Evolutionary conservation across 2,888 invertebrate species (phyloP).

Genomic region (Phania funesta): DNA sequence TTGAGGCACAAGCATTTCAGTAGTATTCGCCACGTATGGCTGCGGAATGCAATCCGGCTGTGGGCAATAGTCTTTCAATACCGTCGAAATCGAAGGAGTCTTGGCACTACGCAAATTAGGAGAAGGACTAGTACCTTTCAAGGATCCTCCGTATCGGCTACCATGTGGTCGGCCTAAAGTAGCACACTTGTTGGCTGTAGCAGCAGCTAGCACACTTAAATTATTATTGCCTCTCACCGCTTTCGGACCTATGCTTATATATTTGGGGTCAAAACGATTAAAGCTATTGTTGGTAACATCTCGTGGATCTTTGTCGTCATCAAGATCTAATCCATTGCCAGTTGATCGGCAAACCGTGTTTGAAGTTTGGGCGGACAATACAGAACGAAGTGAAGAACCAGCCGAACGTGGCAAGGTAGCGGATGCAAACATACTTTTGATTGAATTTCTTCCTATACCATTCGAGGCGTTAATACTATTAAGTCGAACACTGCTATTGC

Average conservation of each 20-base stretch:
- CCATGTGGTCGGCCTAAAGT: slow-evolving; percentile 78
- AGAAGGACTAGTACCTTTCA: slow-evolving; percentile 78
- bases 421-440: slow-evolving; percentile 78
- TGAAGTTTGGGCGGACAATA: slow-evolving; percentile 76
- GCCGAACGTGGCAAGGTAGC: slow-evolving; percentile 79
- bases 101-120: slow-evolving; percentile 80
- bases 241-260: slow-evolving; percentile 80
- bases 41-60: slow-evolving; percentile 79
- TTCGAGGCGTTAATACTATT: slow-evolving; percentile 71
- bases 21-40: slow-evolving; percentile 69
- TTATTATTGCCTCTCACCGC: slow-evolving; percentile 78
- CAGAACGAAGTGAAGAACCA: slow-evolving; percentile 78
- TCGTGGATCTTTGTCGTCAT: slow-evolving; percentile 79
- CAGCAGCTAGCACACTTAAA: slow-evolving; percentile 76
- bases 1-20: slow-evolving; percentile 69
- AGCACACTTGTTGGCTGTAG: slow-evolving; percentile 79
- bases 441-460: slow-evolving; percentile 70
- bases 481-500: slow-evolving; percentile 78
- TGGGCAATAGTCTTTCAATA: slow-evolving; percentile 80
- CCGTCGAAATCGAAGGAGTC: slow-evolving; percentile 80
- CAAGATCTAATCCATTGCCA: slow-evolving; percentile 75
- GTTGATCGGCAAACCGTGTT: slow-evolving; percentile 78
- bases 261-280: slow-evolving; percentile 81
- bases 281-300: slow-evolving; percentile 80
- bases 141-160: slow-evolving; percentile 79